Percentiles rank a stretch among this genome's conserved stretches.
phyloP scores from a whole-genome alignment of 2,113 vertebrate genomes.

The Columba janthina region DNA sequence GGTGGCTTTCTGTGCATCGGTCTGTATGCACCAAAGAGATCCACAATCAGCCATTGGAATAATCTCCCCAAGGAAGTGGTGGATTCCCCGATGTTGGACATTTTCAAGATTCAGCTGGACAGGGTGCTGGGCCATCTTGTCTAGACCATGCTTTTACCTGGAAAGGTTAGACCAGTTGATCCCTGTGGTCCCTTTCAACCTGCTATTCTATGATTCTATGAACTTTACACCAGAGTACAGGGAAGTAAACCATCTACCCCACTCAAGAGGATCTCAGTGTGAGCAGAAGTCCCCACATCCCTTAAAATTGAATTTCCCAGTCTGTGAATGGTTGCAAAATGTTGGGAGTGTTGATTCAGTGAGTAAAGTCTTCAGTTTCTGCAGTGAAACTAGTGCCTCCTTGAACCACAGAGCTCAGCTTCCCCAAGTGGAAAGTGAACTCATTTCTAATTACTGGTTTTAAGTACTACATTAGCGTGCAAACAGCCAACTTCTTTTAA shows the following conservation, averaged over 20 bases:
- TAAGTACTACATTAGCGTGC: neutral
- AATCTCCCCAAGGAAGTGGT: too few species aligned
- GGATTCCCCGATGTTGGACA: too few species aligned
- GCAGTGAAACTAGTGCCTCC: neutral
- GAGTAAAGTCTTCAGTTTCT: neutral
- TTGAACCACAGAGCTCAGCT: neutral
- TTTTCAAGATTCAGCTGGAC: too few species aligned
- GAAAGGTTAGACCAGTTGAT: too few species aligned
- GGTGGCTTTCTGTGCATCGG: neutral
- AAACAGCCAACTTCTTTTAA: neutral
- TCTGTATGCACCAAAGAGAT: neutral
- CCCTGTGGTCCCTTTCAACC: too few species aligned
- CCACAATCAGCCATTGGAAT: neutral
- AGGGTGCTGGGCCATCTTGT: too few species aligned
- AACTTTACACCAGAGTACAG: neutral
- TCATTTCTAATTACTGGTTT: neutral
- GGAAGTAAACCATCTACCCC: neutral
- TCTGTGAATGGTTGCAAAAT: neutral
- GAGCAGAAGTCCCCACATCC: neutral
- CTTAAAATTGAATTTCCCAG: neutral
- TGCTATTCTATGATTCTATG: too few species aligned
- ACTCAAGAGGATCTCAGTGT: neutral
- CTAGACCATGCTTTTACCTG: too few species aligned
- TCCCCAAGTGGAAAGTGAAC: conserved; percentile 1
- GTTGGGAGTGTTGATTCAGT: neutral